These are phyloP conservation scores for Oreohelix idahoensis DNA, from an alignment of 1,140 invertebrate genomes.

Conservation along the genomic window DNA sequence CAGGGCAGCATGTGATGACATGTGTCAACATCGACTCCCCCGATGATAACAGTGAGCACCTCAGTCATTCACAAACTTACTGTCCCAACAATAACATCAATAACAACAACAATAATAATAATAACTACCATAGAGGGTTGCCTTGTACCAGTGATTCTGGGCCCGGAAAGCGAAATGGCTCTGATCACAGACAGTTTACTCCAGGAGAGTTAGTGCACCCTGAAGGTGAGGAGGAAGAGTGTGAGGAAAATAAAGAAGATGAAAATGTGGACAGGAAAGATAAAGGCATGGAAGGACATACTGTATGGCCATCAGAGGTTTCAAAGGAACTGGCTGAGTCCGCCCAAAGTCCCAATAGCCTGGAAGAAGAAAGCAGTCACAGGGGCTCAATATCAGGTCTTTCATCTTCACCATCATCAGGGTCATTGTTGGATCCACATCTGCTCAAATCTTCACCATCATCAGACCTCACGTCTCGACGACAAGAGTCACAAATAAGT, in stretches of 20 bases:
- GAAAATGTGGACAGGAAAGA: conserved; percentile 35
- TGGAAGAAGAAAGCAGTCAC: conserved; percentile 5
- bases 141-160: background rate
- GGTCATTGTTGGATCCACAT: conserved; percentile 53
- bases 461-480: conserved; percentile 30
- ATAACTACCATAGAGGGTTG: conserved; percentile 22
- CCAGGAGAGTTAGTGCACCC: conserved; percentile 46
- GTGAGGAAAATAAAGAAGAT: conserved; percentile 36
- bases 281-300: background rate
- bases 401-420: conserved; percentile 46
- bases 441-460: conserved; percentile 52
- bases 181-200: conserved; percentile 38
- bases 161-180: conserved; percentile 27
- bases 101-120: conserved; percentile 35
- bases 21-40: conserved; percentile 39
- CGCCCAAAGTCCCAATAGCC: conserved; percentile 15
- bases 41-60: conserved; percentile 29
- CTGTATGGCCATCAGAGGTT: conserved; percentile 1
- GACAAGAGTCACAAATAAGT: conserved; percentile 15
- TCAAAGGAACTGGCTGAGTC: background rate
- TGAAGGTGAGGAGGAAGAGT: conserved; percentile 51
- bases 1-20: conserved; percentile 31
- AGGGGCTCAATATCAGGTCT: conserved; percentile 41
- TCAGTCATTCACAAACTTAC: conserved; percentile 19
- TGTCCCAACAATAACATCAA: conserved; percentile 16